Conservation (phyloP, 2,113 vertebrate species). For the Psittacula cyanocephala region DNA sequence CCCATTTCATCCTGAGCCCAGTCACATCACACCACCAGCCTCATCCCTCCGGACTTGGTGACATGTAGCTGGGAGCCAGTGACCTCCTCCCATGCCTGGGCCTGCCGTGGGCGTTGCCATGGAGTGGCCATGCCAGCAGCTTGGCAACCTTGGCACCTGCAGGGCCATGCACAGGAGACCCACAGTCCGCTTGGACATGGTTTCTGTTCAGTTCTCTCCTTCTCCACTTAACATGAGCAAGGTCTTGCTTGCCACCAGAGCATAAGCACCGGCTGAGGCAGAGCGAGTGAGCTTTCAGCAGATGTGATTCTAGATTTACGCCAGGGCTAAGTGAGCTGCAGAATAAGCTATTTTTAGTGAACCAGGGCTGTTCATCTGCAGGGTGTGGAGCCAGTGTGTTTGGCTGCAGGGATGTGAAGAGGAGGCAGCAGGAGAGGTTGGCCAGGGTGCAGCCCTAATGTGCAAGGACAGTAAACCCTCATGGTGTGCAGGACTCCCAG, state of each 20-base stretch:
- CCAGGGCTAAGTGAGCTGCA: slow-evolving; percentile 1
- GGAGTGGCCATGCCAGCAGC: neutral
- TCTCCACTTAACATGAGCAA: accelerated
- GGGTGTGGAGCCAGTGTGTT: neutral
- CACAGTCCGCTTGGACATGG: accelerated
- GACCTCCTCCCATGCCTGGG: neutral
- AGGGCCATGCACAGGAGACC: neutral
- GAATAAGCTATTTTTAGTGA: neutral
- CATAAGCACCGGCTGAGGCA: neutral
- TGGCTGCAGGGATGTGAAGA: neutral
- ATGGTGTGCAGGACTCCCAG: neutral
- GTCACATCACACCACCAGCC: slow-evolving; percentile 44
- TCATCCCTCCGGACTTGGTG: neutral
- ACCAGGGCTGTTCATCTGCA: neutral
- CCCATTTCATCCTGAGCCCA: slow-evolving; percentile 57
- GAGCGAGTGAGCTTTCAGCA: neutral
- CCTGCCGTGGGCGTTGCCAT: accelerated
- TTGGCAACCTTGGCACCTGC: neutral
- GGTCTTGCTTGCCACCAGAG: neutral
- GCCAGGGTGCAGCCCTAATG: neutral
- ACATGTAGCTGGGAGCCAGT: neutral
- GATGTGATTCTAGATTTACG: neutral
- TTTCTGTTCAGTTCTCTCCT: neutral
- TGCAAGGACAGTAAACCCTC: neutral
- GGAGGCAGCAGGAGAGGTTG: neutral